phyloP scores from a whole-genome alignment of 2,797 vertebrate species.

The Salarias fasciatus region DNA sequence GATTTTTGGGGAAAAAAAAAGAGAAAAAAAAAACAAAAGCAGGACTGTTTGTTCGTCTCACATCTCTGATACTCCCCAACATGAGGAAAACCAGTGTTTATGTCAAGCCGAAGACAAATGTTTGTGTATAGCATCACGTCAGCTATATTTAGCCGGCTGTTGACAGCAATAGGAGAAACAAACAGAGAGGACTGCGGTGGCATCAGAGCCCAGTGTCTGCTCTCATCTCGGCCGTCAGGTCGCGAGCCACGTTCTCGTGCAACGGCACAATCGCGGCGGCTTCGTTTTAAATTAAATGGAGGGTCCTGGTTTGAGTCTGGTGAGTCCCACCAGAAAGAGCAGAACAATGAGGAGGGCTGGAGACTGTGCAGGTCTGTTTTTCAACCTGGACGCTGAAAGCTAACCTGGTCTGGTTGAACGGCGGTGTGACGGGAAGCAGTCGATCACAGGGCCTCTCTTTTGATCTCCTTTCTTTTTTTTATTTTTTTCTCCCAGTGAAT shows the following conservation, averaged over 20 bases:
- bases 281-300: conserved; percentile 68
- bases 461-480: conserved; percentile 57
- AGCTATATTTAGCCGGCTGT: neutral
- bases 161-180: conserved; percentile 9
- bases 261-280: conserved; percentile 45
- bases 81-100: too few relatives aligned
- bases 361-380: conserved; percentile 27
- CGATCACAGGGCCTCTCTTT: conserved; percentile 67
- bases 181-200: neutral
- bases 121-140: neutral
- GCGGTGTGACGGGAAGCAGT: conserved; percentile 64
- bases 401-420: conserved; percentile 53
- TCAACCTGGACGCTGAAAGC: conserved; percentile 40
- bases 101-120: too few relatives aligned
- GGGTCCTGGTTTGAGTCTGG: conserved; percentile 40
- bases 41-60: too few relatives aligned
- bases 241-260: conserved; percentile 26
- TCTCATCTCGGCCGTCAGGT: conserved; percentile 21
- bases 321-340: conserved; percentile 62
- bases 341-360: conserved; percentile 65
- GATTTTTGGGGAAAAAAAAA: too few relatives aligned
- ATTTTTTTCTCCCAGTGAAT: conserved; percentile 63
- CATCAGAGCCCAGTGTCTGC: neutral
- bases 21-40: too few relatives aligned
- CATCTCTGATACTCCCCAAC: too few relatives aligned